Evolutionary conservation across 1,140 invertebrate species (phyloP), one percentile per base, ranked within the genome.

Genomic region (Drosophila obscura): DNA sequence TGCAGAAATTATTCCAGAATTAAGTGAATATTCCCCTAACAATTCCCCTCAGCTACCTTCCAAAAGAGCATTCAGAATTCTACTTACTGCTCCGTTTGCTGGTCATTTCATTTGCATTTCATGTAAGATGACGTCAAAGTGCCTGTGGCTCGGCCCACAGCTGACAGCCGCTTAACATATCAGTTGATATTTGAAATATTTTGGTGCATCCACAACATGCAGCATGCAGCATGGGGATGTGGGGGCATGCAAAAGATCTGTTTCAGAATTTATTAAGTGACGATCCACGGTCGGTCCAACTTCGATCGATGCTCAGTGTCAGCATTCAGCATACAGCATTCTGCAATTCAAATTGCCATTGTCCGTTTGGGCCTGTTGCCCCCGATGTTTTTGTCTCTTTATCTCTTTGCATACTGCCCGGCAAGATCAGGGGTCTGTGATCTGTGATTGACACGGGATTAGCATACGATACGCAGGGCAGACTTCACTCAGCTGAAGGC

Each of bases 241-340:
- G 88, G 19, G 19, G 19, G 19, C 83, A 90, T 90, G 88, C 88
- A 90, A 90, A 90, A 89, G 35, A 77, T 73, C 64, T 74, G 79
- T 69, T 68, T 55, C 83, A 80, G 89, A 90, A 90, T 90, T 90
- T 89, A 90, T 90, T 89, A 90, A 90, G 88, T 90, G 83, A 51
- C 82, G 66, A 66, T 44, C 61, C 45, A 19, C n/a, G 63, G 50
- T 51, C 5, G 57, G n/a, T 43, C 24, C 65, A 53, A 49, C 46
- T 22, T 45, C 60, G 44, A 31, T 43, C 53, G 22, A 24, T 24
- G 2, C 43, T 19, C 76, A 63, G 65, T 76, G 74, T 75, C 77
- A 72, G 44, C 19, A 19, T 1, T 50, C 31, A 16, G 19, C 71
- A 58, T 11, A 4, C 35, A 39, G 35, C 9, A 19, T 83, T 88